Percentiles rank a stretch among this genome's conserved stretches.
Evolutionary conservation across 30 jellyfish, hydroid and myxozoan genomes (phyloP).

Genomic region (Catostylus mosaicus): DNA sequence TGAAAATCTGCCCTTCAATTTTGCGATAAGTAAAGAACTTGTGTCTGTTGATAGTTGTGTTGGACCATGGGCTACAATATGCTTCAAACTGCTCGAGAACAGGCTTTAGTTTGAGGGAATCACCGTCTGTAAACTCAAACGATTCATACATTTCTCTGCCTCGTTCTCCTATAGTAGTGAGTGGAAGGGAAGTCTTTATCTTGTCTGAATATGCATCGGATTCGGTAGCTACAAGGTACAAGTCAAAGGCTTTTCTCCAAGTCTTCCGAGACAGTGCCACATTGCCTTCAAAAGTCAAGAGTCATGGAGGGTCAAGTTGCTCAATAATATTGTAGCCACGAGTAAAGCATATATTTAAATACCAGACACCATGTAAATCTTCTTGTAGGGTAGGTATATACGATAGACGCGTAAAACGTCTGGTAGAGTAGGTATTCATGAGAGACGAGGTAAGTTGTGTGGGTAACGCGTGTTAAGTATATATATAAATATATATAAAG

Average conservation of each 20-base stretch:
- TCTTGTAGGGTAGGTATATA: too few species aligned
- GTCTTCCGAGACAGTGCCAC: conserved; percentile 55
- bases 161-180: conserved; percentile 53
- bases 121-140: conserved; percentile 49
- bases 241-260: conserved; percentile 47
- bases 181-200: conserved; percentile 55
- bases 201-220: conserved; percentile 55
- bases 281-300: conserved; percentile 65
- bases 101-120: conserved; percentile 43
- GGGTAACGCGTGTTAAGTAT: too few species aligned
- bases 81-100: conserved; percentile 57
- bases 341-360: not conserved
- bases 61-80: conserved; percentile 46
- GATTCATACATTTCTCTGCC: conserved; percentile 70
- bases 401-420: too few species aligned
- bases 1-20: conserved; percentile 49
- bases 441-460: too few species aligned
- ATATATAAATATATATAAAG: too few species aligned
- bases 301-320: conserved; percentile 42
- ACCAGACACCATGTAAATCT: too few species aligned
- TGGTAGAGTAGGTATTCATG: too few species aligned
- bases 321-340: conserved; percentile 21
- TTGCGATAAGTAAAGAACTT: conserved; percentile 50
- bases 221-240: conserved; percentile 64
- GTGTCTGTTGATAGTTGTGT: conserved; percentile 55